A percentile compares a stretch with the other conserved stretches of the same genome.
Conservation (phyloP, 1,140 invertebrate species). For the Copidosoma floridanum region DNA sequence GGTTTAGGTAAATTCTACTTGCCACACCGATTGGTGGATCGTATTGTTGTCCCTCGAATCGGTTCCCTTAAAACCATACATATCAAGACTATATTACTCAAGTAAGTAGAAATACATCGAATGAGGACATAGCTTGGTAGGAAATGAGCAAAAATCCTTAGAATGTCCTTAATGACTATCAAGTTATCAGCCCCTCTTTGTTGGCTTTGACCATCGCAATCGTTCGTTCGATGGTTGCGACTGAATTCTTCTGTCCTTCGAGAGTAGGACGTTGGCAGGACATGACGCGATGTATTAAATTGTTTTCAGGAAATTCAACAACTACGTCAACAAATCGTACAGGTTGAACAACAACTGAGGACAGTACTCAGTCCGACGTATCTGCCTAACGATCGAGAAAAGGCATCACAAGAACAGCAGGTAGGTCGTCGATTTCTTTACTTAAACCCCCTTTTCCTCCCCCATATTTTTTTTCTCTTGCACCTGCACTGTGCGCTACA, state of each 20-base stretch:
- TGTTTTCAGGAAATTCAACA: conserved; percentile 75
- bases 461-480: conserved; percentile 27
- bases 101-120: too few species aligned
- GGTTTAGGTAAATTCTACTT: too few species aligned
- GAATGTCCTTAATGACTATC: too few species aligned
- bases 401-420: conserved; percentile 83
- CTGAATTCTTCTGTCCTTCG: conserved; percentile 13
- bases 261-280: not conserved
- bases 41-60: too few species aligned
- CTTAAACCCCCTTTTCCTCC: conserved; percentile 7
- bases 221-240: too few species aligned
- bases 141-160: too few species aligned
- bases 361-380: conserved; percentile 78
- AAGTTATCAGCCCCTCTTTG: too few species aligned
- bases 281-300: conserved; percentile 1
- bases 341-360: conserved; percentile 82
- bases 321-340: conserved; percentile 76
- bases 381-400: conserved; percentile 78
- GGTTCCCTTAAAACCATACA: too few species aligned
- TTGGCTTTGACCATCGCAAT: too few species aligned
- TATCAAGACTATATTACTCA: too few species aligned
- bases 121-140: too few species aligned
- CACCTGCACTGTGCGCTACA: conserved; percentile 47
- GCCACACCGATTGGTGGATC: too few species aligned
- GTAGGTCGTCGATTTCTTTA: conserved; percentile 65